Conservation (phyloP, 2,888 invertebrate species). For the Epirrhoe alternata region DNA sequence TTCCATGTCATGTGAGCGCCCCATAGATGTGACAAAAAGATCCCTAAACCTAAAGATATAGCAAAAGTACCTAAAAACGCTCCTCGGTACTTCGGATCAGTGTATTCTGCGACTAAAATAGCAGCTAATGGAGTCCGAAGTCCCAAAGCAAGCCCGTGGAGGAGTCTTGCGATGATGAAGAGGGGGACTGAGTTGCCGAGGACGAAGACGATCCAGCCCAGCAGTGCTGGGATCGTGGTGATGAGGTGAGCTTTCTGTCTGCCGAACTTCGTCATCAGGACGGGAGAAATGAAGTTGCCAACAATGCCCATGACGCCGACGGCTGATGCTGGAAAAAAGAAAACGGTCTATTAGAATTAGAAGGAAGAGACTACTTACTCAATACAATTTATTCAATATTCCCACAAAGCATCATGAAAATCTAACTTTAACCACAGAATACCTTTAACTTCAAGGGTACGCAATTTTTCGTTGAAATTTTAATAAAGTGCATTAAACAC, state of each 20-base stretch:
- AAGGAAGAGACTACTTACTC: too few relatives aligned
- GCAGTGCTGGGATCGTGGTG: conserved; percentile 76
- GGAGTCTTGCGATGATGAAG: conserved; percentile 72
- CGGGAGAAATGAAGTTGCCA: conserved; percentile 77
- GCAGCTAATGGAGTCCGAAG: conserved; percentile 82
- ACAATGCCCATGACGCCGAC: conserved; percentile 80
- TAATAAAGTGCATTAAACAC: too few relatives aligned
- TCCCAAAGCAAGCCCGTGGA: conserved; percentile 83
- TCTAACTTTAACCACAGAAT: too few relatives aligned
- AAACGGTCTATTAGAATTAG: not conserved
- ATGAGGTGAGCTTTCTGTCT: conserved; percentile 84
- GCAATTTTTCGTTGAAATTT: too few relatives aligned
- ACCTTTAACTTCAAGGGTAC: too few relatives aligned
- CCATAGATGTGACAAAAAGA: conserved; percentile 86
- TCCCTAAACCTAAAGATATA: conserved; percentile 86
- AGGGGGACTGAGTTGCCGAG: conserved; percentile 72
- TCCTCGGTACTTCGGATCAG: conserved; percentile 86
- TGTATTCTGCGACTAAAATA: conserved; percentile 85
- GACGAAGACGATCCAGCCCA: conserved; percentile 79
- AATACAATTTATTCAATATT: too few relatives aligned
- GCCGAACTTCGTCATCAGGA: conserved; percentile 85
- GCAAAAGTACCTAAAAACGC: conserved; percentile 86
- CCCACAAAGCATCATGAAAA: too few relatives aligned
- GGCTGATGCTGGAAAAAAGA: conserved; percentile 70
- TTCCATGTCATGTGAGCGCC: conserved; percentile 87